Conservation (phyloP, 2,113 vertebrate species). For the Prunella himalayana region DNA sequence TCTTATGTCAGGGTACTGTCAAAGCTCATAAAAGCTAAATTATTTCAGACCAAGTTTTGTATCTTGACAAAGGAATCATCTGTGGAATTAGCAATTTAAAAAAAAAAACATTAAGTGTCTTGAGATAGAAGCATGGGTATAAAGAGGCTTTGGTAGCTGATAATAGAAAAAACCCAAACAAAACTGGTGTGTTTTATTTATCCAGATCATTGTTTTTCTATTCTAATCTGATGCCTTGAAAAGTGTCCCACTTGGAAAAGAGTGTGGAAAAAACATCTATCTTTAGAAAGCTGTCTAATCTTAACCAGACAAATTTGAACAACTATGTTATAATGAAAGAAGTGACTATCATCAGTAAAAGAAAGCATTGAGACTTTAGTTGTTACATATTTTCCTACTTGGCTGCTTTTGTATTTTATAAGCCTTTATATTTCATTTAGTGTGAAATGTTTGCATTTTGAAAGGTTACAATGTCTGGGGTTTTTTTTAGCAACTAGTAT, state of each 20-base stretch:
- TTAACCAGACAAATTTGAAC: constrained; percentile 14
- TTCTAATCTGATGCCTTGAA: constrained; percentile 39
- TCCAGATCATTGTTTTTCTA: neutral
- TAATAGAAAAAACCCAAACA: neutral
- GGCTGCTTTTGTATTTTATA: neutral
- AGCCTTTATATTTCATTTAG: neutral
- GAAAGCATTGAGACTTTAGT: neutral
- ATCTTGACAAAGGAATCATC: neutral
- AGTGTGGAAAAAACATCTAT: constrained; percentile 31
- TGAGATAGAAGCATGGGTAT: neutral
- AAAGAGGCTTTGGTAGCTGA: neutral
- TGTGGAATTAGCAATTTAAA: neutral
- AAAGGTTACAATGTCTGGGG: neutral
- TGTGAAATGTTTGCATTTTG: neutral
- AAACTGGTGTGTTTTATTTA: neutral
- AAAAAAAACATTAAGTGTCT: neutral
- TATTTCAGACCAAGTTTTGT: neutral
- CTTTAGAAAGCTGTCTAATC: constrained; percentile 37
- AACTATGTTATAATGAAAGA: neutral
- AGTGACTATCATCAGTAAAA: neutral
- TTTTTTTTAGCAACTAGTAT: neutral
- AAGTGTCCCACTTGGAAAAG: constrained; percentile 14
- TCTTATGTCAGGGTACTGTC: neutral
- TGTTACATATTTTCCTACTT: neutral
- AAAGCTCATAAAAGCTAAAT: neutral